A percentile compares a stretch with the other conserved stretches of the same genome.
These are phyloP conservation scores for Latrodectus geometricus DNA, from an alignment of 1,140 invertebrate species.

Conservation along the genomic window DNA sequence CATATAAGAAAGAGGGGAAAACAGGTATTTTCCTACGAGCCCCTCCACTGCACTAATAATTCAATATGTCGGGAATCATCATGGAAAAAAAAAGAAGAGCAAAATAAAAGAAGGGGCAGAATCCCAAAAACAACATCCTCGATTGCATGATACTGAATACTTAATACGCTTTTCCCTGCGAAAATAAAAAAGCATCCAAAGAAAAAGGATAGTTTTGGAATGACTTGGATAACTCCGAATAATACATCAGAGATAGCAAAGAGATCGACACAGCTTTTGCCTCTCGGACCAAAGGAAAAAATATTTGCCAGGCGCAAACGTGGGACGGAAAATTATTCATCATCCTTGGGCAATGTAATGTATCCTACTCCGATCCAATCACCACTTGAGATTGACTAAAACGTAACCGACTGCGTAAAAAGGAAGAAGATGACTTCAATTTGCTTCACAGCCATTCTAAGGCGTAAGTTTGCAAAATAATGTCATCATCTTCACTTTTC, in stretches of 20 bases:
- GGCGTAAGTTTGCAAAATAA: too few relatives aligned
- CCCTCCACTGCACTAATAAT: too few relatives aligned
- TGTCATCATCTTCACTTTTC: too few relatives aligned
- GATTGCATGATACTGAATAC: constrained; percentile 60
- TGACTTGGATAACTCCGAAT: constrained; percentile 56
- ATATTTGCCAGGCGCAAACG: constrained; percentile 58
- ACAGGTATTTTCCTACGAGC: too few relatives aligned
- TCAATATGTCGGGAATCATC: not conserved
- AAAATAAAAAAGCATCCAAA: constrained; percentile 14
- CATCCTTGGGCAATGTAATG: constrained; percentile 47
- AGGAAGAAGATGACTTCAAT: not conserved
- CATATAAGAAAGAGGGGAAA: too few relatives aligned
- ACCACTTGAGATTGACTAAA: constrained; percentile 22
- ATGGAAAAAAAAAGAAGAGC: not conserved
- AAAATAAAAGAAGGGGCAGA: not conserved
- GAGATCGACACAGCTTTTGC: constrained; percentile 13
- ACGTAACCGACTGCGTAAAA: not conserved
- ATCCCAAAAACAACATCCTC: constrained; percentile 45
- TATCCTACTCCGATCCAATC: constrained; percentile 42
- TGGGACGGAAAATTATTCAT: constrained; percentile 60
- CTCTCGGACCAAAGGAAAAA: constrained; percentile 33
- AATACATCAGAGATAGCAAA: constrained; percentile 51
- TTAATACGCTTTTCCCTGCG: constrained; percentile 42
- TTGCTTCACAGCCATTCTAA: too few relatives aligned
- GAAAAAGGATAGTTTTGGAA: constrained; percentile 60